These are phyloP conservation scores for Himalopsyche anomala DNA, from an alignment of 2,888 invertebrate species.

Conservation along the genomic window DNA sequence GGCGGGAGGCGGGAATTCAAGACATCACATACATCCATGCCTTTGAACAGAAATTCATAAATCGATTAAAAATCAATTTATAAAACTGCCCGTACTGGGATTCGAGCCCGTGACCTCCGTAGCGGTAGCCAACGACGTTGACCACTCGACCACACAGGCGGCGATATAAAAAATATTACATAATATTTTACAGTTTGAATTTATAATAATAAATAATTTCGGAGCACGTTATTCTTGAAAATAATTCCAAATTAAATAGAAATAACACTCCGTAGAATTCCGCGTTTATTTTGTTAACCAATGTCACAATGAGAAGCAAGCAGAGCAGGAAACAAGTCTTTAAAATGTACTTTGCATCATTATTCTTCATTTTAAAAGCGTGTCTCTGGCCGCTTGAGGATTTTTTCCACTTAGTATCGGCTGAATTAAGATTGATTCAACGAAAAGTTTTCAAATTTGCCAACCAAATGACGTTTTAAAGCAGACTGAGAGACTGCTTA, in stretches of 20 bases:
- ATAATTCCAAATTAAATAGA: background rate
- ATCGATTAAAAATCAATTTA: too few relatives aligned
- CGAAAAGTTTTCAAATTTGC: conserved; percentile 13
- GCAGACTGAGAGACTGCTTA: background rate
- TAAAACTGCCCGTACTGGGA: too few relatives aligned
- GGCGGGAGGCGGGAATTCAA: too few relatives aligned
- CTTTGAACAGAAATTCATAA: too few relatives aligned
- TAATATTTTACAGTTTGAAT: too few relatives aligned
- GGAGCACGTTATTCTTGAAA: background rate
- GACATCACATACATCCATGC: too few relatives aligned
- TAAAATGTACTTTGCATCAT: conserved; percentile 5
- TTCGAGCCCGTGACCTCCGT: too few relatives aligned
- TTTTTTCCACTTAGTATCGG: conserved; percentile 20
- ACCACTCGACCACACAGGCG: too few relatives aligned
- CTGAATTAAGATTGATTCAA: conserved; percentile 26
- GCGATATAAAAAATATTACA: too few relatives aligned
- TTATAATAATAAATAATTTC: background rate
- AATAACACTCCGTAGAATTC: background rate
- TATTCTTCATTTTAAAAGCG: conserved; percentile 20
- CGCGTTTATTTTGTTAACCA: background rate
- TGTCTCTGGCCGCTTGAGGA: conserved; percentile 19
- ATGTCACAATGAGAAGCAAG: background rate
- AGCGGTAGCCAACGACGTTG: too few relatives aligned
- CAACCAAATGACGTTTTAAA: conserved; percentile 11
- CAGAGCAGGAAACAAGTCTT: conserved; percentile 4